Evolutionary conservation across 2,797 vertebrate genomes (phyloP), one percentile per base, ranked within the genome.

Genomic region (Squalus acanthias): DNA sequence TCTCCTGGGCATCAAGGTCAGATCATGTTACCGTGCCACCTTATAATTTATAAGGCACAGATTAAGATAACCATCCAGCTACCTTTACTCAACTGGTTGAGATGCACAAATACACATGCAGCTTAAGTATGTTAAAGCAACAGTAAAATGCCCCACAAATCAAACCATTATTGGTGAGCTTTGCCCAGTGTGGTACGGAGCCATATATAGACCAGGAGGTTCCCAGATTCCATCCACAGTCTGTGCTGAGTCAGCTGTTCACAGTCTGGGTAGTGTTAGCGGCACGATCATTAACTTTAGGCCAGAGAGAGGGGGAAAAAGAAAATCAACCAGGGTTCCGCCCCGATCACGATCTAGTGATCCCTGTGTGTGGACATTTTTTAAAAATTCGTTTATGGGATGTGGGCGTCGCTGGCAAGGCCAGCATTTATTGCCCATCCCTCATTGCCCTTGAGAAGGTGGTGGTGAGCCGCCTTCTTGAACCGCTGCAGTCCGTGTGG

Each of bases 161-260:
- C 67, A 92, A 92, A 39, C 60, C 33, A 24, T 20, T 67, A 92
- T 67, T 67, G 63, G 60, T 67, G 63, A 93, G 91, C 63, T n/a
- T 93, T 63, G 22, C 91, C 91, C 63, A 22, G 76, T 39, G 76
- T 46, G n/a, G n/a, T 82, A 82, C 53, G 1, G n/a, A 82, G 39
- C 15, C 46, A 65, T n/a, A 91, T n/a, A 91, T 29, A 91, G 12
- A 33, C 10, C 13, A 65, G 29, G 79, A 65, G 17, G 33, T 17
- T 93, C n/a, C 4, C 15, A 93, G 17, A 33, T 93, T 93, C 22
- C 63, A 93, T 93, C 91, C n/a, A 67, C n/a, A 10, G n/a, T 93
- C 33, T 93, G n/a, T 67, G 63, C 17, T 92, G 88, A 91, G 89
- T 92, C 39, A 92, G 60, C n/a, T 46, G 91, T 93, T 93, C 39